Evolutionary conservation across 2,888 invertebrate species (phyloP), one percentile per base, ranked within the genome.

Genomic region (Zele albiditarsus): DNA sequence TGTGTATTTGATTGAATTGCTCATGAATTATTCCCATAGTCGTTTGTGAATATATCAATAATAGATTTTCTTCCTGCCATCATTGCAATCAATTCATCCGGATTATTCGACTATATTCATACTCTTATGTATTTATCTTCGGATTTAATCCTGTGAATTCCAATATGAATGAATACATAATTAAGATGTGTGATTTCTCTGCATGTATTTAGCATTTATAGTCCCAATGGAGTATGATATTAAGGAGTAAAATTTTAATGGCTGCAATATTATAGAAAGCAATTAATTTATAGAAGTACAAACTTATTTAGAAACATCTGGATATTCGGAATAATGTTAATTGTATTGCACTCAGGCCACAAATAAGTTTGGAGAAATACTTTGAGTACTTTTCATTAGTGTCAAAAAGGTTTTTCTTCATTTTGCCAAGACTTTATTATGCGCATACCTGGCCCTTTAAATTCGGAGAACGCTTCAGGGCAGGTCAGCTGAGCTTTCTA

Each of bases 401-500:
- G 14, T n/a, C 3, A 8, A 42, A 14, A n/a, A 46, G n/a, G n/a
- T 16, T 46, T 46, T 67, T 49, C 42, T 8, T 46, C 14, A 8
- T 67, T 49, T 25, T 27, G 31, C 27, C 16, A 16, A 20, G 60
- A 5, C 27, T 3, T 12, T 20, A 25, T 23, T 38, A 38, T 6
- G 38, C 8, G 12, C 38, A 23, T 79, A 80, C 80, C 78, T 78
- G 79, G 78, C 78, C 79, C 80, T 80, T 80, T 80, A 79, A 80
- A 80, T 80, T 78, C 71, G 60, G 53, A 67, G 76, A 79, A 77
- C 71, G 71, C 74, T 70, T 46, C 53, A 57, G 49, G 63, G 71
- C 65, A 74, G 79, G 79, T 80, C 80, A 80, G 78, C 80, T 76
- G 80, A 77, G 78, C 33, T 72, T 74, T 63, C 70, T 73, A 33